phyloP scores from a whole-genome alignment of 2,797 vertebrate species.

The Chelonia mydas region DNA sequence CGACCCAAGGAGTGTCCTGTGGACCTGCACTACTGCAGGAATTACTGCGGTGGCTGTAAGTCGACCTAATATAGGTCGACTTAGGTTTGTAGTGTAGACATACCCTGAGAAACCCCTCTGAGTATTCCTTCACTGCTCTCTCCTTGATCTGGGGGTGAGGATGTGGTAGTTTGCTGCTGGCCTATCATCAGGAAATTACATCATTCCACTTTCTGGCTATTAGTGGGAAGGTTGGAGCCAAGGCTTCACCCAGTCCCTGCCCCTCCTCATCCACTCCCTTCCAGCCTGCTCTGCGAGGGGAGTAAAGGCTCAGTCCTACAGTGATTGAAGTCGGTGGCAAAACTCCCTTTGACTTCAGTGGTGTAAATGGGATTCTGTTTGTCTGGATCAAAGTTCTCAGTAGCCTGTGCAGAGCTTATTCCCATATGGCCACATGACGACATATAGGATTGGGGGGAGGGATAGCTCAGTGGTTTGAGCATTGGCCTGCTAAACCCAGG shows the following conservation, averaged over 20 bases:
- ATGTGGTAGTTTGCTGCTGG: neutral
- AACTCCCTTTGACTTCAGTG: neutral
- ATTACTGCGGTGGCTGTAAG: no score
- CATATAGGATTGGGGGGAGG: neutral
- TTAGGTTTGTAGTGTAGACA: no score
- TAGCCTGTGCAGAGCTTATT: neutral
- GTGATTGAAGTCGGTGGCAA: neutral
- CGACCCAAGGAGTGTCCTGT: no score
- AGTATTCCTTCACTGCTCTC: neutral
- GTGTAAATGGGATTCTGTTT: neutral
- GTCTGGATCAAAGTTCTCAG: neutral
- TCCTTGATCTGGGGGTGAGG: neutral
- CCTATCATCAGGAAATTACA: neutral
- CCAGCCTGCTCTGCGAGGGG: neutral
- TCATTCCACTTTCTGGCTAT: neutral
- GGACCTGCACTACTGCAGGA: no score
- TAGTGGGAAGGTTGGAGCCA: neutral
- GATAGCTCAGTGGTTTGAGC: no score
- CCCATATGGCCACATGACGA: neutral
- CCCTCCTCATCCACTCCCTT: neutral
- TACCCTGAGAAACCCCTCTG: neutral
- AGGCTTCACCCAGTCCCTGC: neutral
- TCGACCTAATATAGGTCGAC: no score
- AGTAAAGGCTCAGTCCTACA: neutral
- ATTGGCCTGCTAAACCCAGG: no score